Base-by-base conservation (phyloP, 2,797 vertebrate species). In the Tachyglossus aculeatus region DNA sequence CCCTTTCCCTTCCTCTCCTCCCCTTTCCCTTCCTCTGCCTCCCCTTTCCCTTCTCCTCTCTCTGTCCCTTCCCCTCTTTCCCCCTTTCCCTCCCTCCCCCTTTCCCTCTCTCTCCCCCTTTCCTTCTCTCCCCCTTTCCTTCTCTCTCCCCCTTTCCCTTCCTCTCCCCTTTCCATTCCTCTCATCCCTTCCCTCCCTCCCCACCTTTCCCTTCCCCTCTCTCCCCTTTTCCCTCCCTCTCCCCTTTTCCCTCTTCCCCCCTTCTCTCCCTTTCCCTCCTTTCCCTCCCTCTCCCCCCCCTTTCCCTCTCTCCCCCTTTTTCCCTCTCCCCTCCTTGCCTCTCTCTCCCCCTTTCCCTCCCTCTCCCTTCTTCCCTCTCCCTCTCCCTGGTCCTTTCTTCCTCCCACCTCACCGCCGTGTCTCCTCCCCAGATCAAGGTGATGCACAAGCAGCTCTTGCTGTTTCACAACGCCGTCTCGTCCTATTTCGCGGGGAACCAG, bases 381-480 rank as follows among this genome's bases (percentile, higher is more conserved):
- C 9, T 70, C 47, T 44, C 24, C 51, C 31, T 64, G 69, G 43
- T 74, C 40, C 48, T 73, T 78, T 60, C 44, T 44, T 32, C n/a
- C n/a, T n/a, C n/a, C n/a, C 12, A 5, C 34, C 67, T 78, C 73
- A 83, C 67, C 58, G 76, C 52, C 69, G 56, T 72, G 67, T 69
- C 68, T 76, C 53, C 54, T 59, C 65, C 63, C 36, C 87, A 98
- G 97, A 96, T 98, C 81, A 98, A 99, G 80, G 98, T 99, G 93
- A 99, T 99, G 98, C 97, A 98, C 91, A 98, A 99, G 88, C 98
- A 99, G 89, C 93, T 99, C 71, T 95, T 99, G 25, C 96, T 99
- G 77, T 99, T 99, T 94, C 98, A 99, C 74, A 99, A 98, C 1
- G 98, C 98, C 11, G 94, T 99, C 92, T 99, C 98, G 0, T 96